Percentiles rank a stretch among this genome's conserved stretches.
Evolutionary conservation across 2,113 vertebrate genomes (phyloP).

Genomic region (Formicarius rufipectus): DNA sequence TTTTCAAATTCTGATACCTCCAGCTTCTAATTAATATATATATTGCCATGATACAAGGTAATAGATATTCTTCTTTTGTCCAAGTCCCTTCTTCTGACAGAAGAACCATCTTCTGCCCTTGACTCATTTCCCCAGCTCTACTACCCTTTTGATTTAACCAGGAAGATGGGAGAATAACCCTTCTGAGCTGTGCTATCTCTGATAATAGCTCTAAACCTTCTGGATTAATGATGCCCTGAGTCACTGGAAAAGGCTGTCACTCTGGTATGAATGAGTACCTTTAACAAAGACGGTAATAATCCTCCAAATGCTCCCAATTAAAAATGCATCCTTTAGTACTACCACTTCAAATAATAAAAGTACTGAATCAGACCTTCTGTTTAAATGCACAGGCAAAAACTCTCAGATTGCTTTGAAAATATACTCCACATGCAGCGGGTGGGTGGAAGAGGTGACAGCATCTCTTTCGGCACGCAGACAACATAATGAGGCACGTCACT

Average conservation of each 20-base stretch:
- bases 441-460: slow-evolving; percentile 33
- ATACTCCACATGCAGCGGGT: not conserved
- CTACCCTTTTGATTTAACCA: not conserved
- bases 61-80: not conserved
- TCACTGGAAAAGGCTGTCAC: not conserved
- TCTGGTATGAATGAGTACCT: not conserved
- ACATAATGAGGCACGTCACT: not conserved
- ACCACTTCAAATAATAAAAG: not conserved
- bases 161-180: not conserved
- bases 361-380: slow-evolving; percentile 2
- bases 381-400: slow-evolving; percentile 11
- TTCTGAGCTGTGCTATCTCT: not conserved
- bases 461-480: not conserved
- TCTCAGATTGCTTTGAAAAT: slow-evolving; percentile 19
- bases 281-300: not conserved
- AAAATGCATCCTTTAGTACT: slow-evolving; percentile 15
- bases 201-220: not conserved
- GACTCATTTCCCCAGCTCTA: not conserved
- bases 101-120: not conserved
- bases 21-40: not conserved
- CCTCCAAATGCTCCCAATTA: not conserved
- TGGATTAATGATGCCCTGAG: not conserved
- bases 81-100: not conserved
- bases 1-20: not conserved
- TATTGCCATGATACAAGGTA: not conserved